Evolutionary conservation across 92 coral and sea anemone genomes (phyloP).

Genomic region (Palythoa caribaeorum): DNA sequence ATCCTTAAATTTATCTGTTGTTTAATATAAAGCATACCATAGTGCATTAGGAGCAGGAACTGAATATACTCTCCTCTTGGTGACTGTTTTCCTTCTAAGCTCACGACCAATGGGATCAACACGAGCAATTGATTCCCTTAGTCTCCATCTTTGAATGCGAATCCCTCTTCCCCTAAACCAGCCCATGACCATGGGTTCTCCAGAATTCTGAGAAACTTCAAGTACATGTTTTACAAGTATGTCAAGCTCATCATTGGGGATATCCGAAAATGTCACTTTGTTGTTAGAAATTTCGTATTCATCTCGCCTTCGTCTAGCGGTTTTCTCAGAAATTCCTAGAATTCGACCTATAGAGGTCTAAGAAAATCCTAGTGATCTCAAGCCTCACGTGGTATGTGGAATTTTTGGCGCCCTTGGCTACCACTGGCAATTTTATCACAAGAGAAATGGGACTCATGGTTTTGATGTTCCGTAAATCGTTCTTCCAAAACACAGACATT

Average conservation of each 20-base stretch:
- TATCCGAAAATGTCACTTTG: conserved; percentile 52
- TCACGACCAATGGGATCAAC: background rate
- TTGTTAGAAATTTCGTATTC: conserved; percentile 16
- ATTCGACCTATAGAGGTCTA: background rate
- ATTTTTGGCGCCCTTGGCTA: background rate
- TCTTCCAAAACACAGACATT: background rate
- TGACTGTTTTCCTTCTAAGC: background rate
- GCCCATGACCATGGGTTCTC: conserved; percentile 78
- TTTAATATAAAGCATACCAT: background rate
- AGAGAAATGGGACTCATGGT: background rate
- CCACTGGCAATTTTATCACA: background rate
- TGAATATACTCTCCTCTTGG: conserved; percentile 1
- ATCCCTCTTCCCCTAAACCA: conserved; percentile 70
- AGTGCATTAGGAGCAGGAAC: background rate
- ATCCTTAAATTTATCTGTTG: no score
- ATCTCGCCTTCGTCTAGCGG: conserved; percentile 38
- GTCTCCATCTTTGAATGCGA: conserved; percentile 50
- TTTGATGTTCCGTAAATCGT: background rate
- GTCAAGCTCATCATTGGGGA: conserved; percentile 70
- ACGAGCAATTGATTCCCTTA: background rate
- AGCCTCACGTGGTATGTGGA: background rate
- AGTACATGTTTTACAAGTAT: conserved; percentile 53
- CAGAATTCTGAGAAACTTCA: conserved; percentile 67
- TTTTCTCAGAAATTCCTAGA: conserved; percentile 34
- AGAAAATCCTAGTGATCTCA: background rate